These are phyloP conservation scores for Darevskia nairensis DNA, from an alignment of 2,797 vertebrate genomes.

Conservation along the genomic window DNA sequence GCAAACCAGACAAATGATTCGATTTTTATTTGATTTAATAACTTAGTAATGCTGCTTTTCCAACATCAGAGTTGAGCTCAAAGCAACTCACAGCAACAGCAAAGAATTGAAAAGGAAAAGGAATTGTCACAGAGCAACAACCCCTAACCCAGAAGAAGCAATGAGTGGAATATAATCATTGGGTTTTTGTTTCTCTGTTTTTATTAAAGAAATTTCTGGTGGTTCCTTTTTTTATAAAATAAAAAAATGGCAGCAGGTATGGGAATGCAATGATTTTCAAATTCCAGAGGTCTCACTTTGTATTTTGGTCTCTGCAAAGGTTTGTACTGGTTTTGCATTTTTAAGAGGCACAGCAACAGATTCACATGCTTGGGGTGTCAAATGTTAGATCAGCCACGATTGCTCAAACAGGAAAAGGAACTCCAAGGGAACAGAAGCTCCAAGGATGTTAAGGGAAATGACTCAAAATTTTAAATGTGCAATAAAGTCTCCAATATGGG, in stretches of 20 bases:
- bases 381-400: not conserved
- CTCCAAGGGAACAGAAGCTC: not conserved
- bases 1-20: not conserved
- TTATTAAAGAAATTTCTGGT: not conserved
- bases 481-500: conserved; percentile 7
- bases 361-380: not conserved
- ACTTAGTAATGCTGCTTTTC: no score
- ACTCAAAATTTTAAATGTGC: not conserved
- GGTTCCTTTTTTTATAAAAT: not conserved
- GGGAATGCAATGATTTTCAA: not conserved
- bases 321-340: conserved; percentile 12
- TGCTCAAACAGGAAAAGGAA: not conserved
- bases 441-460: not conserved
- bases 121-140: not conserved
- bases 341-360: not conserved
- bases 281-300: not conserved
- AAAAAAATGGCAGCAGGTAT: not conserved
- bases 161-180: not conserved
- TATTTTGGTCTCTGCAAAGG: conserved; percentile 2
- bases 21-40: no score
- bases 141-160: not conserved
- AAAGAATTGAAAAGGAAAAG: no score
- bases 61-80: no score
- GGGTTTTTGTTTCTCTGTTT: not conserved
- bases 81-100: no score